phyloP scores from a whole-genome alignment of 1,140 invertebrate species.

The Amyelois transitella region DNA sequence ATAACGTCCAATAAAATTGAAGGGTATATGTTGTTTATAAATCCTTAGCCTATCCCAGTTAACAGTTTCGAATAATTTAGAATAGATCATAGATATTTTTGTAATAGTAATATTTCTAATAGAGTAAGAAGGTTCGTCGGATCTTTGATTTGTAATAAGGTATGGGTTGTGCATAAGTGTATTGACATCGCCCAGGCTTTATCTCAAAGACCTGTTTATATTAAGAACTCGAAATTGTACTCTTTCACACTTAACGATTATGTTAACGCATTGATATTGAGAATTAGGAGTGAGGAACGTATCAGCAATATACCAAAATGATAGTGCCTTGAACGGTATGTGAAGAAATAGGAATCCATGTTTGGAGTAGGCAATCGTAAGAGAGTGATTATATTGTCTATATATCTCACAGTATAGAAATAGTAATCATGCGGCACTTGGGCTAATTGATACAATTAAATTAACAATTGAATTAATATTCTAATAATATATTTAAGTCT shows the following conservation, averaged over 20 bases:
- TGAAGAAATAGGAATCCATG: constrained; percentile 44
- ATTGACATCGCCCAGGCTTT: constrained; percentile 12
- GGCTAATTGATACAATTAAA: constrained; percentile 55
- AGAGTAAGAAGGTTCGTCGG: constrained; percentile 29
- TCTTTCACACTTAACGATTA: constrained; percentile 52
- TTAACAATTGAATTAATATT: constrained; percentile 37
- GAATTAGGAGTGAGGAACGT: constrained; percentile 67
- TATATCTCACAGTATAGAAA: constrained; percentile 73
- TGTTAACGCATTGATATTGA: constrained; percentile 59
- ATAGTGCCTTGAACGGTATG: constrained; percentile 66
- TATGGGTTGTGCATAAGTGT: neutral
- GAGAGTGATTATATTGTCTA: constrained; percentile 66
- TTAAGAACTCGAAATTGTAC: constrained; percentile 53
- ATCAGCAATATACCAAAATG: constrained; percentile 73
- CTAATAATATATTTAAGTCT: constrained; percentile 51
- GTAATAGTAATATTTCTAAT: constrained; percentile 66
- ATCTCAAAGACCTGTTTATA: constrained; percentile 22
- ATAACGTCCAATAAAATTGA: constrained; percentile 47
- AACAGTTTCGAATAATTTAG: constrained; percentile 62
- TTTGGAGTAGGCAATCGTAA: constrained; percentile 37
- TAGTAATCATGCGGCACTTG: constrained; percentile 70
- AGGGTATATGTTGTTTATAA: constrained; percentile 67
- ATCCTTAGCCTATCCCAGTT: constrained; percentile 68
- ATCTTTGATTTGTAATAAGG: constrained; percentile 14
- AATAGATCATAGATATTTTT: constrained; percentile 71